phyloP scores from a whole-genome alignment of 2,797 vertebrate species.

The Xiphophorus birchmanni region DNA sequence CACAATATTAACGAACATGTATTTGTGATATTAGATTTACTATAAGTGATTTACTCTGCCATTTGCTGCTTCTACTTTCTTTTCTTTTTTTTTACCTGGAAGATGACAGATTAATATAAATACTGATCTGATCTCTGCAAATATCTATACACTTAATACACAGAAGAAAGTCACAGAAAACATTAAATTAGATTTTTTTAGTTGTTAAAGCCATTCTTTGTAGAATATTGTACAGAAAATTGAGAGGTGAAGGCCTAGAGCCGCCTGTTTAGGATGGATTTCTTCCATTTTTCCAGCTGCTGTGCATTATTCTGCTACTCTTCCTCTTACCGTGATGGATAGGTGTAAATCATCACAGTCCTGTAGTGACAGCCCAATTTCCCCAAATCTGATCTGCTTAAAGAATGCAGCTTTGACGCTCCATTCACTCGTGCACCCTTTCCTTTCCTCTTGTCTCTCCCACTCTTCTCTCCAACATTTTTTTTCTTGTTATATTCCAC shows the following conservation, averaged over 20 bases:
- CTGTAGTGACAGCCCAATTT: conserved; percentile 99
- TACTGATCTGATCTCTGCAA: neutral
- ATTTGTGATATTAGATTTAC: neutral
- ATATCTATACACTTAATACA: neutral
- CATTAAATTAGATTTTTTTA: neutral
- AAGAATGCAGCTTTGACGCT: conserved; percentile 90
- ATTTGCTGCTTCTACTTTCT: neutral
- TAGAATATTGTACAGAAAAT: conserved; percentile 20
- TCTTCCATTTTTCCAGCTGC: conserved; percentile 42
- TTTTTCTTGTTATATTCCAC: conserved; percentile 34
- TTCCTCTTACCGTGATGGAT: conserved; percentile 86
- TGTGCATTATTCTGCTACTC: conserved; percentile 61
- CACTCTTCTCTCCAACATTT: conserved; percentile 17
- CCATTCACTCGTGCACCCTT: conserved; percentile 73
- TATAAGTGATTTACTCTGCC: neutral
- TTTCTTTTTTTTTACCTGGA: neutral
- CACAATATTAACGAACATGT: neutral
- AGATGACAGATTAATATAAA: neutral
- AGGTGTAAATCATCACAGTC: conserved; percentile 98
- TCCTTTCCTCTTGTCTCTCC: conserved; percentile 60
- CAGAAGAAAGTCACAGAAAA: neutral
- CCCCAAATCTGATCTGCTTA: conserved; percentile 99
- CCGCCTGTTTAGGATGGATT: conserved; percentile 21
- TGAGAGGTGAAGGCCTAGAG: conserved; percentile 18
- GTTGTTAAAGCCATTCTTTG: conserved; percentile 1